Conservation (phyloP, 1,140 invertebrate genomes). For the Dreissena polymorpha region DNA sequence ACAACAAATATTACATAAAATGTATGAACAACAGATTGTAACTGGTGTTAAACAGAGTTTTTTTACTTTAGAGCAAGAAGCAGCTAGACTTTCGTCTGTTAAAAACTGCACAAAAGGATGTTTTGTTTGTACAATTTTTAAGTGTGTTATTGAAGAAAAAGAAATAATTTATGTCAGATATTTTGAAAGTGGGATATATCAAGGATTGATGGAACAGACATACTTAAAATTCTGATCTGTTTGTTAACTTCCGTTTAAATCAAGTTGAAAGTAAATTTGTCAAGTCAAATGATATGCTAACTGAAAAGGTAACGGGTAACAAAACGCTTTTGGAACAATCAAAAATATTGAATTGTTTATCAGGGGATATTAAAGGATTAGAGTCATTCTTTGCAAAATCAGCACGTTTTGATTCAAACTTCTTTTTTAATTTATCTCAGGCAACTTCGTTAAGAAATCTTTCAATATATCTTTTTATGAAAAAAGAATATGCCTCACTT, state of each 20-base stretch:
- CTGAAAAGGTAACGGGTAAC: not conserved
- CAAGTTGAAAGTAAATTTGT: not conserved
- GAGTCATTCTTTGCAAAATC: not conserved
- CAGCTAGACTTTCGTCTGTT: not conserved
- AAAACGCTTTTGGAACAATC: not conserved
- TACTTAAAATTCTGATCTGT: not conserved
- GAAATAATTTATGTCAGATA: constrained; percentile 22
- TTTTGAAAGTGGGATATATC: constrained; percentile 17
- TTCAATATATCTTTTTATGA: not conserved
- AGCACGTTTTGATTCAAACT: constrained; percentile 1
- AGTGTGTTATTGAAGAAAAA: not conserved
- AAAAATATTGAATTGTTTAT: not conserved
- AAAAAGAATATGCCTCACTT: not conserved
- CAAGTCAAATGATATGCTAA: not conserved
- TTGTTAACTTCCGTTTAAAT: not conserved
- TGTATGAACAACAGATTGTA: not conserved
- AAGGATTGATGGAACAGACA: not conserved
- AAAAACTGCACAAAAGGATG: constrained; percentile 18
- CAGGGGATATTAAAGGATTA: not conserved
- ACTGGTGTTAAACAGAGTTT: not conserved
- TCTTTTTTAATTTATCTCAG: not conserved
- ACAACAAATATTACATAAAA: not conserved
- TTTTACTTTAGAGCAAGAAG: constrained; percentile 11
- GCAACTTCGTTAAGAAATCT: constrained; percentile 2
- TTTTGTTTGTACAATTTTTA: constrained; percentile 22